Percentiles rank a stretch among this genome's conserved stretches.
phyloP scores from a whole-genome alignment of 2,113 vertebrate genomes.

The Thinocorus orbignyianus region DNA sequence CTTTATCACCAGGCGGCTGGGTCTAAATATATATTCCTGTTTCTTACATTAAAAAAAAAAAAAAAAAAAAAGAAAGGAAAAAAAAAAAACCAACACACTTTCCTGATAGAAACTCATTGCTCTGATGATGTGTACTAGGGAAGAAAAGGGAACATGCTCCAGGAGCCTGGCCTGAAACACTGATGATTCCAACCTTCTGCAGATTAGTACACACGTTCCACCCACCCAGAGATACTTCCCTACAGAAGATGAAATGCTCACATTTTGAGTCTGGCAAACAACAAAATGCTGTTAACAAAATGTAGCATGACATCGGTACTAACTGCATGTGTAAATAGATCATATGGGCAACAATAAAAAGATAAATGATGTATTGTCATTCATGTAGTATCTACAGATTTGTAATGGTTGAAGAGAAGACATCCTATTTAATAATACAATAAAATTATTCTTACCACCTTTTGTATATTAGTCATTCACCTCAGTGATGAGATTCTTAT shows the following conservation, averaged over 20 bases:
- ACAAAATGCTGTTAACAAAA: constrained; percentile 82
- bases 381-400: constrained; percentile 83
- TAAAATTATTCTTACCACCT: constrained; percentile 90
- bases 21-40: constrained; percentile 39
- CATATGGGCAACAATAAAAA: constrained; percentile 70
- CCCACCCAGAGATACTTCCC: constrained; percentile 67
- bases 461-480: constrained; percentile 49
- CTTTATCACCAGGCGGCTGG: constrained; percentile 13
- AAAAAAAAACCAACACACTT: constrained; percentile 3
- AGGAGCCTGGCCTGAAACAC: constrained; percentile 49
- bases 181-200: constrained; percentile 37
- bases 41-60: neutral
- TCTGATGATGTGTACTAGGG: constrained; percentile 62
- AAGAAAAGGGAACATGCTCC: constrained; percentile 71
- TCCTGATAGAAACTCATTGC: constrained; percentile 57
- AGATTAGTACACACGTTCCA: constrained; percentile 64
- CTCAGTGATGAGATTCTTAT: neutral
- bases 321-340: constrained; percentile 90
- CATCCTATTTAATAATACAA: constrained; percentile 90
- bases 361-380: constrained; percentile 82
- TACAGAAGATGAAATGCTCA: constrained; percentile 67
- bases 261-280: constrained; percentile 61
- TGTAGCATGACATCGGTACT: constrained; percentile 87
- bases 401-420: constrained; percentile 83
- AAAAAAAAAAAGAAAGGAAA: neutral